phyloP scores from a whole-genome alignment of 2,113 vertebrate species.

The Bujurquina vittata region DNA sequence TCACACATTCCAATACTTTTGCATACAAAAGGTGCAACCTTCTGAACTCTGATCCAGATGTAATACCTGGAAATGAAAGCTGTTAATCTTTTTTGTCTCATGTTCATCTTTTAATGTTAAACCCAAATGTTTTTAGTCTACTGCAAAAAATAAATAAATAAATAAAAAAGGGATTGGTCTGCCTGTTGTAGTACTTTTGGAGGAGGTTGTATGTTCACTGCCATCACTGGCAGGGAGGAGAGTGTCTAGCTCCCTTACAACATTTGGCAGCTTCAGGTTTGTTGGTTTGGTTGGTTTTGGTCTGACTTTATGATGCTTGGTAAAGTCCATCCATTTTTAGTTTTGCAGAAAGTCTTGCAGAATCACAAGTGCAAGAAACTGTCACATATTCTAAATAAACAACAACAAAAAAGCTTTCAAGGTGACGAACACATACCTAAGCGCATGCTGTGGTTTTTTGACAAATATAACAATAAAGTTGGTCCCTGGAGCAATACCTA shows the following conservation, averaged over 20 bases:
- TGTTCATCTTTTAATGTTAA: no score
- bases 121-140: no score
- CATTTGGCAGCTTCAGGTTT: not conserved
- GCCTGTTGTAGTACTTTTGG: no score
- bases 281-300: not conserved
- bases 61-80: no score
- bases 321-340: not conserved
- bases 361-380: not conserved
- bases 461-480: not conserved
- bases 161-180: no score
- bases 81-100: no score
- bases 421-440: not conserved
- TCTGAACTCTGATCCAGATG: no score
- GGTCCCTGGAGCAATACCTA: not conserved
- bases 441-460: not conserved
- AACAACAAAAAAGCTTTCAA: not conserved
- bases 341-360: not conserved
- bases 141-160: no score
- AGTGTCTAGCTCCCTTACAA: not conserved
- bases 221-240: not conserved
- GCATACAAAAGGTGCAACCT: no score
- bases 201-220: not conserved
- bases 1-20: no score
- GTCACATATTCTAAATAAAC: not conserved
- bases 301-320: not conserved